Conservation (phyloP, 2,888 invertebrate genomes). For the Pyrochroa serraticornis region DNA sequence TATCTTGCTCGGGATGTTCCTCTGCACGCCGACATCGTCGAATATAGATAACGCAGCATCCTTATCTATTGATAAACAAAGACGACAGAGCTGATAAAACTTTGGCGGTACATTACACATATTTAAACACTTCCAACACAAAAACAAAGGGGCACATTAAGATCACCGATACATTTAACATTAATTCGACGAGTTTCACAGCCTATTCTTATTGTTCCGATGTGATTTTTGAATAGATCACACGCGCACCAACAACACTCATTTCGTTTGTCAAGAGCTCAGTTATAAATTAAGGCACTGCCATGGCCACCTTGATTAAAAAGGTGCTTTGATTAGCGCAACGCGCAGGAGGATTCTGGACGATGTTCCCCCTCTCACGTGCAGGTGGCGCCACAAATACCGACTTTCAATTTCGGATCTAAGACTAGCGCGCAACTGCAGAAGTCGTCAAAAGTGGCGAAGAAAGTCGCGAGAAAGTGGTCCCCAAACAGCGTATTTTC, state of each 20-base stretch:
- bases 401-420: no score
- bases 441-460: no score
- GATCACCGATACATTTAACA: constrained; percentile 57
- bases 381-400: constrained; percentile 11
- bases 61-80: constrained; percentile 77
- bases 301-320: constrained; percentile 55
- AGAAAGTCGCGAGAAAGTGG: no score
- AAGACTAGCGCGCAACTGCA: no score
- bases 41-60: constrained; percentile 76
- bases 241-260: constrained; percentile 25
- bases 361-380: constrained; percentile 9
- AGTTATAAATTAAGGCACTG: constrained; percentile 58
- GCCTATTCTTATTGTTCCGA: constrained; percentile 54
- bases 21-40: constrained; percentile 74
- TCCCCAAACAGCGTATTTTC: no score
- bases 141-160: constrained; percentile 35
- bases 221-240: constrained; percentile 12
- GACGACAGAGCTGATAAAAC: constrained; percentile 92
- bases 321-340: constrained; percentile 52
- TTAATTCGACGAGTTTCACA: constrained; percentile 51
- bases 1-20: constrained; percentile 66
- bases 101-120: constrained; percentile 89
- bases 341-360: constrained; percentile 15
- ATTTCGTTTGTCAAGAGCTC: constrained; percentile 27
- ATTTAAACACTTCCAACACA: constrained; percentile 61